A percentile compares a stretch with the other conserved stretches of the same genome.
phyloP scores from a whole-genome alignment of 2,113 vertebrate genomes.

The Macquaria ambigua region DNA sequence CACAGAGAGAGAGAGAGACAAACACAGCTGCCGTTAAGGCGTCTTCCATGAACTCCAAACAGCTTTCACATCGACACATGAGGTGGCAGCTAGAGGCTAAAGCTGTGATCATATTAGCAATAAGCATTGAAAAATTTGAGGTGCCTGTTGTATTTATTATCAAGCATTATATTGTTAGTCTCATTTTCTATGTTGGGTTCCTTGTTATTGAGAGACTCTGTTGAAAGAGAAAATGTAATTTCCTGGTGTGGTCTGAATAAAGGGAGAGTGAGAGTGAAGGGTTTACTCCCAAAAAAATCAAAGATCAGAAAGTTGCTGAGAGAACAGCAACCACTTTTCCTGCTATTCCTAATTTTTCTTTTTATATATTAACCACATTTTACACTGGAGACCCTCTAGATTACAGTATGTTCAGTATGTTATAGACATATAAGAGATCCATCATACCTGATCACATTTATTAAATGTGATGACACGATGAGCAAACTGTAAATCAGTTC shows the following conservation, averaged over 20 bases:
- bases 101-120: background rate
- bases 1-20: background rate
- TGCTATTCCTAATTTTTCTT: background rate
- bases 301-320: background rate
- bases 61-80: background rate
- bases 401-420: background rate
- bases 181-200: background rate
- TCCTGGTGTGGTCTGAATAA: background rate
- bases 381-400: too few relatives aligned
- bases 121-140: background rate
- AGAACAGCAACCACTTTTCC: background rate
- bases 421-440: background rate
- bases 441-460: background rate
- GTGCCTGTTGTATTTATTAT: background rate
- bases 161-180: background rate
- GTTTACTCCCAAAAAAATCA: background rate
- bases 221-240: background rate
- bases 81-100: background rate
- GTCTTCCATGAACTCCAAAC: conserved; percentile 14
- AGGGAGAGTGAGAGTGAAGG: background rate
- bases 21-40: conserved; percentile 54
- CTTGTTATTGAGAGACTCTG: background rate
- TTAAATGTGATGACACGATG: background rate
- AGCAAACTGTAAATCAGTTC: background rate
- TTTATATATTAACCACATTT: background rate